Evolutionary conservation across 2,113 vertebrate genomes (phyloP).

Genomic region (Saiga tatarica): DNA sequence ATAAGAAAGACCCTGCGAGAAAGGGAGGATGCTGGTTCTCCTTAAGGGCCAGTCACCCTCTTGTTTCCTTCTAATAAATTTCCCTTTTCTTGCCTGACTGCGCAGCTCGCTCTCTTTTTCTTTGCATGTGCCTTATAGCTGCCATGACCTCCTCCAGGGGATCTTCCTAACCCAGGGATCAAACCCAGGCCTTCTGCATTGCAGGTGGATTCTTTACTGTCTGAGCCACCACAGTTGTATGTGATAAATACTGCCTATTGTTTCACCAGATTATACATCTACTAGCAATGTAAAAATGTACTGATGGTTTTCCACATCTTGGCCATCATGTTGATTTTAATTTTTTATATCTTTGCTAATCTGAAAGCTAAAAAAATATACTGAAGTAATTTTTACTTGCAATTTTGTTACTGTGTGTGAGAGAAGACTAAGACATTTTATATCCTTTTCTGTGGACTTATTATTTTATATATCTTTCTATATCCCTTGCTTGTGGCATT

Average conservation of each 20-base stretch:
- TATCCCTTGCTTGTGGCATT: neutral
- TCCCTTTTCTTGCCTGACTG: neutral
- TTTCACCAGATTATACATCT: neutral
- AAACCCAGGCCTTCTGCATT: neutral
- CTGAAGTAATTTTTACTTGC: constrained; percentile 10
- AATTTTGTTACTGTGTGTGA: neutral
- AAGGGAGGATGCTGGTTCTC: neutral
- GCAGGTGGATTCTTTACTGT: neutral
- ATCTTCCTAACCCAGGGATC: neutral
- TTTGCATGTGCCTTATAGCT: neutral
- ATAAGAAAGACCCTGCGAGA: neutral
- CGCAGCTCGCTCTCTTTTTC: neutral
- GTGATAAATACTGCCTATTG: neutral
- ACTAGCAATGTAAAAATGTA: neutral
- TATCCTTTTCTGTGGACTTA: neutral
- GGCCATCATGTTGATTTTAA: neutral
- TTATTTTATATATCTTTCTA: neutral
- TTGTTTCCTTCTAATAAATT: neutral
- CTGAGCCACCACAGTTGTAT: neutral
- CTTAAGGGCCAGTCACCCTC: neutral
- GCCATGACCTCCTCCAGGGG: neutral
- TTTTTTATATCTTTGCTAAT: neutral
- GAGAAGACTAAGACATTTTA: neutral
- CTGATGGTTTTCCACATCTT: neutral
- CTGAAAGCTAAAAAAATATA: neutral